A percentile compares a stretch with the other conserved stretches of the same genome.
These are phyloP conservation scores for Amiota communis DNA, from an alignment of 2,888 invertebrate species.

Conservation along the genomic window DNA sequence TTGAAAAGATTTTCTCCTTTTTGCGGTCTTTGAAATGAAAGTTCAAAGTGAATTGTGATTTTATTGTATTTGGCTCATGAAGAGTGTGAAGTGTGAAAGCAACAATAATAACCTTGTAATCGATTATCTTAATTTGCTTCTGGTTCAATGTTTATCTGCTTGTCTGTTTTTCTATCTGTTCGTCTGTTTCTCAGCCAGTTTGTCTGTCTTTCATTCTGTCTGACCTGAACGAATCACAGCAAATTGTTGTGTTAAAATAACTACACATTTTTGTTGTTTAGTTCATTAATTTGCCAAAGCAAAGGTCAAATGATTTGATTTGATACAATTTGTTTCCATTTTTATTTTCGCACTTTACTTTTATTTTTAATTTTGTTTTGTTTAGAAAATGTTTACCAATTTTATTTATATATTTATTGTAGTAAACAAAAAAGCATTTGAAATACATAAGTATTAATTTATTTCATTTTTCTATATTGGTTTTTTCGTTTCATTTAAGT, in stretches of 20 bases:
- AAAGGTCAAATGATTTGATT: constrained; percentile 10
- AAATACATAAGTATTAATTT: too few species aligned
- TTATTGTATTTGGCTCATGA: too few species aligned
- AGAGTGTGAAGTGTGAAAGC: neutral
- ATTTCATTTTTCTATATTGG: neutral
- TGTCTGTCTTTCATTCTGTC: neutral
- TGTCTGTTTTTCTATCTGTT: neutral
- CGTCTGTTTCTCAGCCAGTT: neutral
- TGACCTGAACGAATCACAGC: neutral
- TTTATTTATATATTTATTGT: too few species aligned
- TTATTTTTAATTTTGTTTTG: neutral
- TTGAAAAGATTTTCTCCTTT: constrained; percentile 6
- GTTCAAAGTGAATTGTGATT: constrained; percentile 15
- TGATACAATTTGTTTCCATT: neutral
- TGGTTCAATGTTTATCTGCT: neutral
- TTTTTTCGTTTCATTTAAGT: neutral
- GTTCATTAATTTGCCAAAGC: constrained; percentile 15
- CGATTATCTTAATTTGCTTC: neutral
- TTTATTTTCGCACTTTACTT: neutral
- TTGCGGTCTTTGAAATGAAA: constrained; percentile 3
- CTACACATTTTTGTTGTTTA: neutral
- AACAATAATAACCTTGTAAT: constrained; percentile 18
- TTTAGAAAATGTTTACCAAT: too few species aligned
- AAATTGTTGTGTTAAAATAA: neutral
- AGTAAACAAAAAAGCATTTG: too few species aligned